Evolutionary conservation across 2,797 vertebrate species (phyloP), one percentile per base, ranked within the genome.

Genomic region (Gallinago nigripennis): DNA sequence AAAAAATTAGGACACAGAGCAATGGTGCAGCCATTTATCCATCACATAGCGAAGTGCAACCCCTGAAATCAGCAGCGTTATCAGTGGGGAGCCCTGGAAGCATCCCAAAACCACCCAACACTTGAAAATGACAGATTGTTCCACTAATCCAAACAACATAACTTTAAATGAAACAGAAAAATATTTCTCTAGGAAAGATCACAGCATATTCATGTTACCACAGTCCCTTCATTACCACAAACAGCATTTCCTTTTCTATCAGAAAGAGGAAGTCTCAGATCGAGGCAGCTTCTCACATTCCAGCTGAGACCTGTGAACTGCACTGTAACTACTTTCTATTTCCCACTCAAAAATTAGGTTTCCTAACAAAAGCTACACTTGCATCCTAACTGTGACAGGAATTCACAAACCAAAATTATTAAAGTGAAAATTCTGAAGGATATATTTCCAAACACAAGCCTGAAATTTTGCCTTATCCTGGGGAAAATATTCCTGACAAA

Each of bases 181-280:
- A 88, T 77, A 91, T 73, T 92, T 73, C 56, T 45, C 45, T 85
- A 41, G 39, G 39, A 87, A 75, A 85, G 84, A 93, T 73, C 86
- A 80, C 43, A 53, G 43, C 60, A 48, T 28, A 73, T n/a, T 48
- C 39, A 24, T 37, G 68, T 64, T 91, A 87, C 51, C 45, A 6
- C 84, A 82, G 78, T 24, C 54, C 54, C 43, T 71, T 65, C 66
- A 25, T 72, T 63, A 73, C 64, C 25, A 92, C 78, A 73, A 88
- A 91, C 39, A 85, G 19, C 43, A 82, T 66, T 96, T 96, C 91
- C 91, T 82, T 81, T 88, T 70, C 68, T 30, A 65, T 39, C 75
- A 91, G 17, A 85, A 84, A 91, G 31, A 56, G 63, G 68, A 92
- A 82, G 45, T 91, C 64, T 85, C 48, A 31, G 82, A 95, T 77